phyloP scores from a whole-genome alignment of 2,797 vertebrate genomes.

The Acrossocheilus fasciatus region DNA sequence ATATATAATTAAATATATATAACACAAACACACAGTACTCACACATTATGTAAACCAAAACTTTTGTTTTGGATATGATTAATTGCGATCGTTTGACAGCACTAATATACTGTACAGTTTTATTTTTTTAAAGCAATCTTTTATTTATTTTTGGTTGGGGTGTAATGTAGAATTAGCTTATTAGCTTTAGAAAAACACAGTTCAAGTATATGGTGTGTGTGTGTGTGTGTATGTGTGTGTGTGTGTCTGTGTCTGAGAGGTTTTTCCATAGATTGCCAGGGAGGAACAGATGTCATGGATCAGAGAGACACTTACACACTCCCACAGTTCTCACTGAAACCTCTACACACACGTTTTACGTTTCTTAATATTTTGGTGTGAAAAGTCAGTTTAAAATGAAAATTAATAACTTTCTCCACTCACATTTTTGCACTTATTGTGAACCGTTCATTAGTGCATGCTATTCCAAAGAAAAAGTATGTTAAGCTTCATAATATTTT shows the following conservation, averaged over 20 bases:
- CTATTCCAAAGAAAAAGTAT: neutral
- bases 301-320: conserved; percentile 47
- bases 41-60: neutral
- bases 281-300: conserved; percentile 56
- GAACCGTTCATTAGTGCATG: neutral
- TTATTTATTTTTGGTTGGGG: neutral
- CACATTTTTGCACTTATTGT: neutral
- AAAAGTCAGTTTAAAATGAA: conserved; percentile 1
- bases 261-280: conserved; percentile 49
- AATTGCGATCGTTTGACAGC: neutral
- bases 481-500: conserved; percentile 3
- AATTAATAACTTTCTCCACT: neutral
- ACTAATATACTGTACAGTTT: no score
- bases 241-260: conserved; percentile 32
- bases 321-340: conserved; percentile 18
- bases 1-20: no score
- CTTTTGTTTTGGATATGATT: neutral
- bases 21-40: no score
- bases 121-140: neutral
- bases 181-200: neutral
- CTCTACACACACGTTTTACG: conserved; percentile 29
- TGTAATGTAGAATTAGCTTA: neutral
- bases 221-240: neutral
- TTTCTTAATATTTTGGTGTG: neutral
- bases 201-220: neutral